Base-by-base conservation (phyloP, 2,113 vertebrate species). In the Mesocricetus auratus region DNA sequence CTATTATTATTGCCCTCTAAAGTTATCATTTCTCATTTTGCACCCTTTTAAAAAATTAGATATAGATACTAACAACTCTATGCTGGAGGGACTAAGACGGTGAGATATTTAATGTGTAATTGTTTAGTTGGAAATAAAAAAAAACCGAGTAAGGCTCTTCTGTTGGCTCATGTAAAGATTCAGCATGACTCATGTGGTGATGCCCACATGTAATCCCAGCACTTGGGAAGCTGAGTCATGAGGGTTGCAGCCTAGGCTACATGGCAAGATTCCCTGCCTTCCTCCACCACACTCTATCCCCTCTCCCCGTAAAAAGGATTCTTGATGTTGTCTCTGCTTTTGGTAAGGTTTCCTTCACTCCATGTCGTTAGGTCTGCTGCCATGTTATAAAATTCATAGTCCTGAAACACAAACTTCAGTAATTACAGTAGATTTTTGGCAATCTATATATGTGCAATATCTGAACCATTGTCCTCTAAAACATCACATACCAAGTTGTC, bases 381-480 rank as follows among this genome's bases (percentile, higher is more conserved):
- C n/a, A 11, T 64, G 42, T 93, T 86, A 89, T 0, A 71, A 39
- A 96, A 74, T 88, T 31, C 15, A 24, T 2, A 88, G 8, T 90
- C 7, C 31, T 91, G 26, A 91, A n/a, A 17, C 92, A 69, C 58
- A 79, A 47, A 78, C 90, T 96, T 82, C 22, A 60, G 31, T 93
- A 66, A 91, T 53, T 77, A 45, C 26, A 33, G 21, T 85, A 31
- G 24, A 86, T 89, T 93, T 92, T 96, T 16, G 89, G 81, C 92
- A 56, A 94, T 68, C 9, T 22, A n/a, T 90, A 47, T 17, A 81
- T 88, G 39, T 77, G 56, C 75, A 50, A 58, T 82, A 66, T 89
- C 75, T 53, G 74, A 95, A 95, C n/a, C 50, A 0, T n/a, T 85
- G 89, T 85, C 29, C 36, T 91, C 29, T 91, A 19, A 42, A 82